phyloP scores from a whole-genome alignment of 2,888 invertebrate species.

The Meteorus colon region DNA sequence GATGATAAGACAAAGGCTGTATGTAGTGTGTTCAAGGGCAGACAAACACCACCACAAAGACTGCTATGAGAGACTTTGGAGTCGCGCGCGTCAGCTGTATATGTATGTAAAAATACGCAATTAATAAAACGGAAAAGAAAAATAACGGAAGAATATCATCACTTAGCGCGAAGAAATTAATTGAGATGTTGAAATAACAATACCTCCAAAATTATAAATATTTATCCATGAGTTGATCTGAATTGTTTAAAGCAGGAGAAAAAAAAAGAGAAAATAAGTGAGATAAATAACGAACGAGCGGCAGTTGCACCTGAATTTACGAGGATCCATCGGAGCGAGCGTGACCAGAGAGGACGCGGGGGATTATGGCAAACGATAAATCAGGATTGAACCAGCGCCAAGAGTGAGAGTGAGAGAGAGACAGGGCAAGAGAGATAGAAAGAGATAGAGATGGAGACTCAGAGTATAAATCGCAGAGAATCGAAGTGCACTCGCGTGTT shows the following conservation, averaged over 20 bases:
- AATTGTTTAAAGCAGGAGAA: background rate
- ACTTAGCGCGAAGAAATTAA: too few relatives aligned
- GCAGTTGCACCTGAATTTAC: background rate
- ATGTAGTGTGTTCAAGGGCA: constrained; percentile 65
- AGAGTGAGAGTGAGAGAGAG: constrained; percentile 14
- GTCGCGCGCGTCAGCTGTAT: background rate
- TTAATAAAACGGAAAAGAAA: background rate
- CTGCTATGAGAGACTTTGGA: background rate
- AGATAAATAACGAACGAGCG: background rate
- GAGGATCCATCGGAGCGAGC: background rate
- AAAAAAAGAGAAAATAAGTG: background rate
- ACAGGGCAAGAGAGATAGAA: too few relatives aligned
- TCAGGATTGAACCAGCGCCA: constrained; percentile 43
- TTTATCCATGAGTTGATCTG: too few relatives aligned
- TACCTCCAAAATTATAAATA: too few relatives aligned
- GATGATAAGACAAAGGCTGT: constrained; percentile 70
- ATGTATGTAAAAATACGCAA: background rate
- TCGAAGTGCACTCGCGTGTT: constrained; percentile 37
- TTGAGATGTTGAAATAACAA: too few relatives aligned
- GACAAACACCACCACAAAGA: background rate
- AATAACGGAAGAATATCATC: background rate
- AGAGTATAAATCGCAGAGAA: background rate
- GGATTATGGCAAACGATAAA: constrained; percentile 43
- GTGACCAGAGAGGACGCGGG: constrained; percentile 2
- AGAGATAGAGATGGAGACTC: background rate